phyloP scores from a whole-genome alignment of 2,113 vertebrate species.

The Cryptomyrus ogoouensis region DNA sequence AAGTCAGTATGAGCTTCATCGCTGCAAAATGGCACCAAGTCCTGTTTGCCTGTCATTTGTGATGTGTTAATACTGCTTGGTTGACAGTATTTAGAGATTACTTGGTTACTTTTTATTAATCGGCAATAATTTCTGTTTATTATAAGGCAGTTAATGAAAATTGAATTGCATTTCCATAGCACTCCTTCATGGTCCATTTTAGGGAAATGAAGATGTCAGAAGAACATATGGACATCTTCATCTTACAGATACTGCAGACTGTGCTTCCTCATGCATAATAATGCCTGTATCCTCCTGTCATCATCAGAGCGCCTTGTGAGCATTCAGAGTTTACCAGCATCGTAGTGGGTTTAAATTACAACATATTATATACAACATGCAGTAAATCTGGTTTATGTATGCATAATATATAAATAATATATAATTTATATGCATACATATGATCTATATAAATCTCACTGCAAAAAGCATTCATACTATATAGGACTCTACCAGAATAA shows the following conservation, averaged over 20 bases:
- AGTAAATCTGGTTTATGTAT: not conserved
- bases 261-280: not conserved
- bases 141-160: conserved; percentile 2
- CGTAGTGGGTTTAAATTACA: not conserved
- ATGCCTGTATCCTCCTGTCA: not conserved
- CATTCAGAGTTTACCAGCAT: no score
- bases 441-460: not conserved
- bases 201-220: not conserved
- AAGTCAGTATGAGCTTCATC: not conserved
- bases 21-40: not conserved
- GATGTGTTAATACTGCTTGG: conserved; percentile 17
- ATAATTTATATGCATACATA: not conserved
- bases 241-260: not conserved
- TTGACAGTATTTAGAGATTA: conserved; percentile 17
- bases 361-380: not conserved
- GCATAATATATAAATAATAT: no score
- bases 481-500: not conserved
- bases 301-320: not conserved
- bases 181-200: not conserved
- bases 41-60: conserved; percentile 1
- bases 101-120: not conserved
- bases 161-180: not conserved
- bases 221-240: not conserved
- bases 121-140: not conserved
- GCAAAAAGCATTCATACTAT: not conserved